Base-by-base conservation (phyloP, 2,888 invertebrate genomes). In the Leptopilina drosophilae region DNA sequence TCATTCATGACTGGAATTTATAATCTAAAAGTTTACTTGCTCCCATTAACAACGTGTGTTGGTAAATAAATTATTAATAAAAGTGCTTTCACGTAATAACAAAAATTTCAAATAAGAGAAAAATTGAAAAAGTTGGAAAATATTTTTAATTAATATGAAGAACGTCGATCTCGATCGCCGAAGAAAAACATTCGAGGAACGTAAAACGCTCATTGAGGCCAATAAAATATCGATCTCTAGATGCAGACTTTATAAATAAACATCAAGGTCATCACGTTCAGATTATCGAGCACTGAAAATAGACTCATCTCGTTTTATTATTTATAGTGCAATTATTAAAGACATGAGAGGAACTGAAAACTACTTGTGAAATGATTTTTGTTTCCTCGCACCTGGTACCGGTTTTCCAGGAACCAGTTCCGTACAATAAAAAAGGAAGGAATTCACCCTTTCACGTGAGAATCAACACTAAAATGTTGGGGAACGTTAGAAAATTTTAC, bases 221-320 rank as follows among this genome's bases (percentile, higher is more conserved):
- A 73, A 73, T 73, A 40, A 73, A 56, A 73, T 40, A 73, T 73
- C 69, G 56, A 56, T 73, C 33, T 56, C 5, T 11, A 11, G 56
- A 15, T 56, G n/a, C n/a, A 56, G 33, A n/a, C 33, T 5, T 49
- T 73, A 73, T 56, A 73, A 73, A 56, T 73, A 73, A 73, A n/a
- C n/a, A 33, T 73, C 33, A 56, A 56, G 73, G 56, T 56, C 40
- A 73, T 73, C 56, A 5, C 14, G 33, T 53, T 53, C 15, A 33
- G 56, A 73, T 56, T 73, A 56, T 73, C 73, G 73, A 56, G 33
- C 73, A 56, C 9, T 73, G 56, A 73, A 73, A 56, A 73, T 73
- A 56, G 56, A 53, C 33, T n/a, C 56, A 73, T 73, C 73, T 73
- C n/a, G 33, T 56, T 53, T 62, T n/a, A 56, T 73, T 73, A 73